Conservation (phyloP, 2,888 invertebrate genomes). For the Andrena marginata region DNA sequence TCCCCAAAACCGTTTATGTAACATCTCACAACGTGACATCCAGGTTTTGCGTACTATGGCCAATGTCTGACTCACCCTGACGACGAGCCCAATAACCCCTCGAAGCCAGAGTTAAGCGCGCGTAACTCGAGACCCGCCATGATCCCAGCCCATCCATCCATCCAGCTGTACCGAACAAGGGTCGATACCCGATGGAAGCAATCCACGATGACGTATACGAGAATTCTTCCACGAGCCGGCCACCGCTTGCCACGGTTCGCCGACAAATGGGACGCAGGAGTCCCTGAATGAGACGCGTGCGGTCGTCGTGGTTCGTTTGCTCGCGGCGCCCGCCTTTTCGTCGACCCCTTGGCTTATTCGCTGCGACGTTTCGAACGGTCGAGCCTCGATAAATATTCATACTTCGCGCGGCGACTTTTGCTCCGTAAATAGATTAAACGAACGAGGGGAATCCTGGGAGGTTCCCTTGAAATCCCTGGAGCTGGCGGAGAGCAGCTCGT, state of each 20-base stretch:
- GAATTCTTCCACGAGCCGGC: conserved; percentile 45
- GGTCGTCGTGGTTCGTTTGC: conserved; percentile 32
- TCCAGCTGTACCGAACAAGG: conserved; percentile 48
- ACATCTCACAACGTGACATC: too few species aligned
- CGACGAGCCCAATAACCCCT: conserved; percentile 13
- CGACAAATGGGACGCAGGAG: conserved; percentile 57
- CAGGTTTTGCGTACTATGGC: too few species aligned
- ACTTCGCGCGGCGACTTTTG: conserved; percentile 29
- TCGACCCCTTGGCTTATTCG: conserved; percentile 20
- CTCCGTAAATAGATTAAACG: conserved; percentile 35
- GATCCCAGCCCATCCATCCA: conserved; percentile 32
- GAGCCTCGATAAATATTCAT: conserved; percentile 36
- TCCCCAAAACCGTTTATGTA: too few species aligned
- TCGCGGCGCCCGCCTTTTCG: conserved; percentile 6
- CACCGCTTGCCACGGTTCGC: conserved; percentile 32
- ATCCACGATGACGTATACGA: conserved; percentile 33
- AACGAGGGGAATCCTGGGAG: conserved; percentile 9
- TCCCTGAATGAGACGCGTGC: conserved; percentile 32
- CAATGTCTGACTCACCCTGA: conserved; percentile 4
- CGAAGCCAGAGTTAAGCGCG: conserved; percentile 16
- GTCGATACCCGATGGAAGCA: conserved; percentile 39
- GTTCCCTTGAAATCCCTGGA: conserved; percentile 6
- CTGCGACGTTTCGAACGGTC: conserved; percentile 26
- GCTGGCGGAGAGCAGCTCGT: neutral
- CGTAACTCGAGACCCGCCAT: conserved; percentile 46